Conservation (phyloP, 2,113 vertebrate genomes). For the Nematolebias whitei region DNA sequence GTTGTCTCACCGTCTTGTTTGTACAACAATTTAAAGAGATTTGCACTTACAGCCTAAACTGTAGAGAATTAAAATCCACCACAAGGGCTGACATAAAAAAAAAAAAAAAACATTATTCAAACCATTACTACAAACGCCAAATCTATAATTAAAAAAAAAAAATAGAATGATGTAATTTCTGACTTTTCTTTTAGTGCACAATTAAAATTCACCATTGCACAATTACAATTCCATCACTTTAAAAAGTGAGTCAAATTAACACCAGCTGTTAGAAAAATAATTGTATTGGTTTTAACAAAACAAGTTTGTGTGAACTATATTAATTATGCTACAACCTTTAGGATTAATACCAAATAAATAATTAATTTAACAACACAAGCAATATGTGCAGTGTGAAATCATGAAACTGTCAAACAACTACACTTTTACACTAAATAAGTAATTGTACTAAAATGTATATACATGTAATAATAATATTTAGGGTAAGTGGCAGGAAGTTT, state of each 20-base stretch:
- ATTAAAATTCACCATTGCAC: constrained; percentile 5
- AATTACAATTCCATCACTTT: constrained; percentile 26
- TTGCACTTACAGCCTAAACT: constrained; percentile 14
- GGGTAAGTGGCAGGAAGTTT: background rate
- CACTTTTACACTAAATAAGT: no score
- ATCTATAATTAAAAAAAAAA: no score
- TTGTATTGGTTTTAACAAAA: constrained; percentile 8
- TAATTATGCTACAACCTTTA: constrained; percentile 29
- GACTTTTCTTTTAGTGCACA: background rate
- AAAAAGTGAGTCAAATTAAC: constrained; percentile 21
- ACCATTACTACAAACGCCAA: no score
- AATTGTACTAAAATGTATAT: no score
- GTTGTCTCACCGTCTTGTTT: constrained; percentile 16
- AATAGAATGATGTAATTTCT: constrained; percentile 2
- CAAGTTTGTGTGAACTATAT: background rate
- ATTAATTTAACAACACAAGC: constrained; percentile 13
- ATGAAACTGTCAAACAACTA: background rate
- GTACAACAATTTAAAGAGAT: constrained; percentile 38
- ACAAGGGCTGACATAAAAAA: background rate
- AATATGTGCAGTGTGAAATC: constrained; percentile 16
- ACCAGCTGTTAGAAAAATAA: constrained; percentile 5
- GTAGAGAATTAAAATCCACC: background rate
- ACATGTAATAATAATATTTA: no score
- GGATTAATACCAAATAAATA: constrained; percentile 4
- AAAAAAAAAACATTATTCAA: background rate